Evolutionary conservation across 2,888 invertebrate species (phyloP), one percentile per base, ranked within the genome.

Genomic region (Polia nebulosa): DNA sequence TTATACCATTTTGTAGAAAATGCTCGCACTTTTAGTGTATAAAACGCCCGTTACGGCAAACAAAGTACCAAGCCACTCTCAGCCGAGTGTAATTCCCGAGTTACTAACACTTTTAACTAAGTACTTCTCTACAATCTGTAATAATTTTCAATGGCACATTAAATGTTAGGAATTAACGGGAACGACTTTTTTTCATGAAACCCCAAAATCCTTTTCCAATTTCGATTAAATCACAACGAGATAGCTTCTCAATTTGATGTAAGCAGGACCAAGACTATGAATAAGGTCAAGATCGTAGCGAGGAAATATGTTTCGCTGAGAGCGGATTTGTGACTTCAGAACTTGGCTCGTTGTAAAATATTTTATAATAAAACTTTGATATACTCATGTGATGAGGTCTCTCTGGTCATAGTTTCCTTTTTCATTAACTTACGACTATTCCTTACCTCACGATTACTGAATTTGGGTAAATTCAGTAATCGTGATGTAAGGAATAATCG

Each of bases 101-200:
- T 60, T 71, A 45, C 78, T 72, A 77, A 66, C 72, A 77, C 65
- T 72, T 74, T 76, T 59, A 45, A 72, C 65, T 60, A 66, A 72
- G 67, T 67, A 77, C 47, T 60, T 53, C 57, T 77, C 61, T 45
- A 61, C 78, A 61, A 72, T 65, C 56, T 60, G 72, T 75, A 64
- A 72, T 77, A 60, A 71, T 65, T 58, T 49, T 59, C 49, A 60
- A 57, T 47, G 47, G 72, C 41, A 60, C 29, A 27, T 59, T 76
- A 41, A 55, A 51, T 59, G 25, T 56, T 60, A 44, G 17, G 13
- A 61, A 51, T 60, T 58, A 25, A 68, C 45, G 32, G 39, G 68
- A 56, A 41, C 39, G 29, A 41, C 9, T 56, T 44, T 39, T 66
- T 39, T 45, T 25, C 11, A 13, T 45, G 9, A 41, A 34, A 36